These are phyloP conservation scores for Psammodynastes pulverulentus DNA, from an alignment of 2,113 vertebrate genomes.

Conservation along the genomic window DNA sequence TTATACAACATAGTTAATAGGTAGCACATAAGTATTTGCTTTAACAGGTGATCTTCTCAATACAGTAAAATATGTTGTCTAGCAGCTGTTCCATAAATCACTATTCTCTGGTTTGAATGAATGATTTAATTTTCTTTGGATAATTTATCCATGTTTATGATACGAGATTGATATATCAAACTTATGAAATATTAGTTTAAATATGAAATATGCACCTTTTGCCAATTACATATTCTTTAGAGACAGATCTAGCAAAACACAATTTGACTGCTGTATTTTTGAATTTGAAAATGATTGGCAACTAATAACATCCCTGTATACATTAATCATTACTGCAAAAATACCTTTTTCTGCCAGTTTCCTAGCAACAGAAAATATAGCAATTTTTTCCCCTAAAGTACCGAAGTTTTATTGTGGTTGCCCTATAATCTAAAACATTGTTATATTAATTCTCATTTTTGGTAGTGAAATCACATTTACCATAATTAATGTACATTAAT, in stretches of 20 bases:
- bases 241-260: constrained; percentile 26
- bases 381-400: constrained; percentile 37
- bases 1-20: constrained; percentile 6
- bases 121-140: constrained; percentile 25
- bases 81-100: constrained; percentile 19
- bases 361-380: constrained; percentile 58
- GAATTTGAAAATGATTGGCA: constrained; percentile 47
- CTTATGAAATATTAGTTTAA: constrained; percentile 22
- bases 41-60: constrained; percentile 10
- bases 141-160: constrained; percentile 28
- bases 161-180: constrained; percentile 17
- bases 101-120: constrained; percentile 16
- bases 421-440: constrained; percentile 58
- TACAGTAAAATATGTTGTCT: constrained; percentile 26
- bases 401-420: constrained; percentile 38
- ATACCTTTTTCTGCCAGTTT: constrained; percentile 53
- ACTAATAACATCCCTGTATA: constrained; percentile 31
- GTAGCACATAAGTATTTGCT: not conserved
- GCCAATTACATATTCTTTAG: not conserved
- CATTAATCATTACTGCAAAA: constrained; percentile 48
- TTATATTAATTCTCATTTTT: constrained; percentile 56
- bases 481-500: constrained; percentile 60
- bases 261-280: constrained; percentile 25
- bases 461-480: constrained; percentile 58
- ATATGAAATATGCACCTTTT: constrained; percentile 19